Evolutionary conservation across 2,113 vertebrate species (phyloP), one percentile per base, ranked within the genome.

Genomic region (Ceyx margarethae): DNA sequence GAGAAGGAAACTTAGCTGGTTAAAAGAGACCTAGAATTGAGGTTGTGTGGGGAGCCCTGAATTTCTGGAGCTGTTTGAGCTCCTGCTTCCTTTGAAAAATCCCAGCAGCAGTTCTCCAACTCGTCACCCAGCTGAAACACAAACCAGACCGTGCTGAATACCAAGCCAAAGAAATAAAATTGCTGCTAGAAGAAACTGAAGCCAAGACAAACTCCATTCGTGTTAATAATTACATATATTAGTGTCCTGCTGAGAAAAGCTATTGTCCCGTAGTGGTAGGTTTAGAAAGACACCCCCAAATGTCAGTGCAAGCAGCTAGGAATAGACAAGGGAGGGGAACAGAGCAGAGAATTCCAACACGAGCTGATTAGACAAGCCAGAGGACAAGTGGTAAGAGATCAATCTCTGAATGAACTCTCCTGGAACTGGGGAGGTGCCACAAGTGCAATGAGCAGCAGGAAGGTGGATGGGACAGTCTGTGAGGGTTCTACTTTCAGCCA

Each of bases 81-180:
- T 81, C 40, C 28, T 20, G 0, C 10, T 72, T 74, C 22, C 45
- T 66, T 29, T 85, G 51, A 85, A 85, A 85, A 83, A 66, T 6
- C 61, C 57, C 85, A 86, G 53, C 9, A 64, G 33, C n/a, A 86
- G 64, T 5, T 85, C 51, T 87, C 89, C n/a, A 28, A 12, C 53
- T 73, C 64, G 51, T 79, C 81, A 90, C 58, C 64, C 60, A 69
- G 50, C 50, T 76, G 81, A 91, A 92, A 93, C 60, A 87, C 80
- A 95, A 86, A 89, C 51, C 94, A 95, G 77, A 84, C 57, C 68
- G 31, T 0, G 45, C 68, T 71, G 60, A 90, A 78, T 3, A 45
- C 72, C 40, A 43, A 83, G 79, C 81, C 58, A 69, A 89, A 85
- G 60, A 85, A 80, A 85, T 48, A 57, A 51, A 88, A 51, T 66